Evolutionary conservation across 2,797 vertebrate genomes (phyloP).

Genomic region (Poecile montanus): DNA sequence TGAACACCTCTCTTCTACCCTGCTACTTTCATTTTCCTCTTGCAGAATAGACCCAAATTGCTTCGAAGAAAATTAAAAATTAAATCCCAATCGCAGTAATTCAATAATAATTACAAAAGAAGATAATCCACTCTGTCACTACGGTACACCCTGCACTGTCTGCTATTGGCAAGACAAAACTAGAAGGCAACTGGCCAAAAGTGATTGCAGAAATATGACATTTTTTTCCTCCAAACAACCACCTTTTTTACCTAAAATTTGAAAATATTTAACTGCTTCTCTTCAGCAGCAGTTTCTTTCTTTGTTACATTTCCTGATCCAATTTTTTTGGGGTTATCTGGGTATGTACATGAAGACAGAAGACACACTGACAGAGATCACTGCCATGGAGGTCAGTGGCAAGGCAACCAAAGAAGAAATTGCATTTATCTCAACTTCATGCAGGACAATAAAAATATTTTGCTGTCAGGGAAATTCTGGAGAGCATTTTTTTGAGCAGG

Average conservation of each 20-base stretch:
- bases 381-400: background rate
- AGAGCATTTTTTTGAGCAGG: background rate
- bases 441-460: background rate
- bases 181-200: background rate
- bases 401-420: background rate
- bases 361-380: background rate
- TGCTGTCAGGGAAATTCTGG: background rate
- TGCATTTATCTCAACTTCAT: background rate
- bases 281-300: background rate
- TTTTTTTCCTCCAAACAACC: background rate
- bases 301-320: background rate
- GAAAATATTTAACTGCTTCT: background rate
- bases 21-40: background rate
- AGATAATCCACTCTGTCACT: background rate
- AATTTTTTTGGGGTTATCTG: fast-evolving
- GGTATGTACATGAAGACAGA: background rate
- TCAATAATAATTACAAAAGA: background rate
- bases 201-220: background rate
- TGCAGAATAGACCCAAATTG: background rate
- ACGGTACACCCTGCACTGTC: background rate
- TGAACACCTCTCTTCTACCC: background rate
- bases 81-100: background rate
- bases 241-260: background rate
- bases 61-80: background rate
- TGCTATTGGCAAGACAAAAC: background rate